Base-by-base conservation (phyloP, 2,113 vertebrate genomes). In the Clarias magur region DNA sequence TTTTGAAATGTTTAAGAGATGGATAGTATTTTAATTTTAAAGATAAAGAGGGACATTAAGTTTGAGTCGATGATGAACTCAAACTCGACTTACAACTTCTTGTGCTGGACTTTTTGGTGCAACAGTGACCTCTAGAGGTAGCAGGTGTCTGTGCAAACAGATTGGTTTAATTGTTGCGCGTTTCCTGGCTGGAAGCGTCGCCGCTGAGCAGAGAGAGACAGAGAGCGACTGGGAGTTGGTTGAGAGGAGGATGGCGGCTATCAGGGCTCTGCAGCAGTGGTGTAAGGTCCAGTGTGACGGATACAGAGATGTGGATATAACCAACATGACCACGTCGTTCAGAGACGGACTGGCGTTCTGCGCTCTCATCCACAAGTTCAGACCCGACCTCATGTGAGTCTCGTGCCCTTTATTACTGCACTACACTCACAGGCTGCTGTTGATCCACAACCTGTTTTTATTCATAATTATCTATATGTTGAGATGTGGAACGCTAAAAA, bases 261-360 rank as follows among this genome's bases (percentile, higher is more conserved):
- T 97, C 94, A 96, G 95, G 90, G 97, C 97, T 84, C 88, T 99
- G 82, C 96, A 99, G 93, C 95, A 94, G 86, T 99, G 98, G 98
- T 99, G 98, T 92, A 96, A 95, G 89, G 91, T 92, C 67, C 96
- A 98, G 54, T 98, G 97, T 72, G 96, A 97, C 25, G 98, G 97
- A 23, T 99, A 99, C 94, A 90, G 93, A 30, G 96, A 96, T 76
- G 98, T 99, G 89, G 91, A 79, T 89, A 94, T 99, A 91, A 96
- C 93, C 92, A 98, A 99, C 95, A 99, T 99, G 98, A 99, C 97
- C 75, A 96, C 96, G 12, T 99, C 98, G 0, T 99, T 99, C 94
- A 96, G 96, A 90, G 96, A 96, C 88, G 98, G 98, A 73, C 79
- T 99, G 93, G 98, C 98, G 83, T 99, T 99, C 93, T 99, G 98